Evolutionary conservation across 1,140 invertebrate genomes (phyloP).

Genomic region (Calephelis nemesis): DNA sequence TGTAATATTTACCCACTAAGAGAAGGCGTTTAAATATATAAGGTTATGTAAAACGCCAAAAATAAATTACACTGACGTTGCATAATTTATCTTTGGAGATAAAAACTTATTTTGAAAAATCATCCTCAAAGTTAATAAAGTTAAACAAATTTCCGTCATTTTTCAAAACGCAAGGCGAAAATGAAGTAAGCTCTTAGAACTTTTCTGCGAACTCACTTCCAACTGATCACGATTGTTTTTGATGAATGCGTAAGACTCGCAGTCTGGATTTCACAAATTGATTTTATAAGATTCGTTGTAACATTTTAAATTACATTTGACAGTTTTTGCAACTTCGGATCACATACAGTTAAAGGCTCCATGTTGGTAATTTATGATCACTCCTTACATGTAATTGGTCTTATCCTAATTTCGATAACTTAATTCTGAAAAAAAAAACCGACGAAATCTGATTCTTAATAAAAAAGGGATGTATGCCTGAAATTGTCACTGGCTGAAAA

Average conservation of each 20-base stretch:
- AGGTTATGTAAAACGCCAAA: background rate
- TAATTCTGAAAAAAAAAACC: too few relatives aligned
- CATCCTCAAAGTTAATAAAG: slow-evolving; percentile 23
- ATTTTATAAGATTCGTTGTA: background rate
- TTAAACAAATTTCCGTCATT: slow-evolving; percentile 43
- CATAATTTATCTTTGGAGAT: slow-evolving; percentile 17
- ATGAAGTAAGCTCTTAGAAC: slow-evolving; percentile 20
- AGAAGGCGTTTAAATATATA: too few relatives aligned
- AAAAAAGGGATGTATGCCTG: too few relatives aligned
- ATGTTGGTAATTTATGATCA: too few relatives aligned
- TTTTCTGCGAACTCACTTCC: slow-evolving; percentile 21
- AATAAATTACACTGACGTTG: slow-evolving; percentile 2
- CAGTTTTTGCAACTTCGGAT: too few relatives aligned
- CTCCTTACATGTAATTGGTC: too few relatives aligned
- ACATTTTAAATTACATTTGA: background rate
- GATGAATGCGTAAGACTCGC: slow-evolving; percentile 7
- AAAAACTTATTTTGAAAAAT: slow-evolving; percentile 20
- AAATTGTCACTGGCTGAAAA: too few relatives aligned
- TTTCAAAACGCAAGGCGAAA: slow-evolving; percentile 41
- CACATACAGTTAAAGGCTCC: too few relatives aligned
- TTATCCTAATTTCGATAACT: too few relatives aligned
- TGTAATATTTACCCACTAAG: too few relatives aligned
- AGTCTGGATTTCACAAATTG: slow-evolving; percentile 2
- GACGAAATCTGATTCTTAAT: too few relatives aligned
- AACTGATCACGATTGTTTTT: slow-evolving; percentile 18